Evolutionary conservation across 2,797 vertebrate genomes (phyloP).

Genomic region (Diglossa cyanea): DNA sequence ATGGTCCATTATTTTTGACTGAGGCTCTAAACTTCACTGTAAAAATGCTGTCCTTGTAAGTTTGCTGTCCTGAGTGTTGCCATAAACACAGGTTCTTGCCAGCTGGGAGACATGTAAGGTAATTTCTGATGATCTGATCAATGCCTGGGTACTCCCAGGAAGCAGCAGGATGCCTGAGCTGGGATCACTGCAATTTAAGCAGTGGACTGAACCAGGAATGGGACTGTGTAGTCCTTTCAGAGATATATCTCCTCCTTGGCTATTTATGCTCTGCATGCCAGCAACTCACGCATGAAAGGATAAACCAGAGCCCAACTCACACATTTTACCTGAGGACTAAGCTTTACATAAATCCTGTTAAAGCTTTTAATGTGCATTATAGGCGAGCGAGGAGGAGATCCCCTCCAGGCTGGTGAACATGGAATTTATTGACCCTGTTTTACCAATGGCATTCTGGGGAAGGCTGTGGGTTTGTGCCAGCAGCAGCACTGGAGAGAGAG

Average conservation of each 20-base stretch:
- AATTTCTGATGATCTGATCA: conserved; percentile 3
- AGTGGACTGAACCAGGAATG: not conserved
- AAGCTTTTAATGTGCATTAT: not conserved
- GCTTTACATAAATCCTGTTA: not conserved
- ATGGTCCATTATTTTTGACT: conserved; percentile 53
- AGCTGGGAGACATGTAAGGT: not conserved
- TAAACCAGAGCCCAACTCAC: not conserved
- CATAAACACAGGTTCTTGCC: conserved; percentile 3
- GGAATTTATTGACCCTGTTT: not conserved
- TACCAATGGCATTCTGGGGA: not conserved
- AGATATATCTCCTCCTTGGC: not conserved
- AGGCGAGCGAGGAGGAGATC: not conserved
- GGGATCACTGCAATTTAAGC: not conserved
- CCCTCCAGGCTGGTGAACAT: not conserved
- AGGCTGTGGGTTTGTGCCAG: not conserved
- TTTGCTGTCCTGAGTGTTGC: not conserved
- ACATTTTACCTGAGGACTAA: not conserved
- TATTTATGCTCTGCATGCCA: not conserved
- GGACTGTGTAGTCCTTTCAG: not conserved
- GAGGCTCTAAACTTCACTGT: conserved; percentile 26
- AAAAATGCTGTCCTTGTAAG: conserved; percentile 29
- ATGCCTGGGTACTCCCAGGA: not conserved
- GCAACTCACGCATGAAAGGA: not conserved
- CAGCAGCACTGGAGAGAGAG: not conserved
- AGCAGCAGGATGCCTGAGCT: not conserved